Conservation (phyloP, 2,797 vertebrate genomes). For the Pangasius macronema region DNA sequence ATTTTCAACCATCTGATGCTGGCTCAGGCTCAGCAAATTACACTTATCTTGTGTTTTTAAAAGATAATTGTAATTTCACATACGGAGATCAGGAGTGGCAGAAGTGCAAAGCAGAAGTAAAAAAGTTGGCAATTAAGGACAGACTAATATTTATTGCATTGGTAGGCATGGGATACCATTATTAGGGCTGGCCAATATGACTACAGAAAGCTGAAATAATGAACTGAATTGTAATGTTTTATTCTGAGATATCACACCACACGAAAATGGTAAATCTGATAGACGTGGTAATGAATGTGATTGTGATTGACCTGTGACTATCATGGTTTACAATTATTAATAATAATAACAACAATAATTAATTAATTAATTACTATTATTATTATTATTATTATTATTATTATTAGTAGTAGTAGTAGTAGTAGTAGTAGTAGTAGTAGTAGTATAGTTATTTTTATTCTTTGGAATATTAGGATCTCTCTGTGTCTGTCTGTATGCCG, state of each 20-base stretch:
- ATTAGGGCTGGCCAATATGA: too few relatives aligned
- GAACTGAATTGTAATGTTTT: background rate
- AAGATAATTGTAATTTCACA: background rate
- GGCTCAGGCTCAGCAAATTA: background rate
- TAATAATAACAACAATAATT: too few relatives aligned
- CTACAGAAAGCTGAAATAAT: background rate
- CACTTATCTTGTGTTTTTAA: background rate
- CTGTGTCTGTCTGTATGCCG: conserved; percentile 44
- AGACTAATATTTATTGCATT: background rate
- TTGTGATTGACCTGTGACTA: too few relatives aligned
- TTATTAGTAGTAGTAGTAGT: background rate
- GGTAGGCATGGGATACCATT: background rate
- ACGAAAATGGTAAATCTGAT: too few relatives aligned
- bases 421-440: background rate
- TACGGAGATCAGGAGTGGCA: background rate
- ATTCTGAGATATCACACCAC: background rate
- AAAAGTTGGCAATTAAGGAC: background rate
- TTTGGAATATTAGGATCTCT: conserved; percentile 34
- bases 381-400: background rate
- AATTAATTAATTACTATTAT: background rate
- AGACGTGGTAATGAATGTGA: too few relatives aligned
- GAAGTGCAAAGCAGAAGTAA: background rate
- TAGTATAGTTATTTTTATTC: too few relatives aligned
- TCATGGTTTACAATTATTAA: too few relatives aligned
- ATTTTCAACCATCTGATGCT: background rate